Conservation (phyloP, 2,797 vertebrate species). For the Pangasius krempfi region DNA sequence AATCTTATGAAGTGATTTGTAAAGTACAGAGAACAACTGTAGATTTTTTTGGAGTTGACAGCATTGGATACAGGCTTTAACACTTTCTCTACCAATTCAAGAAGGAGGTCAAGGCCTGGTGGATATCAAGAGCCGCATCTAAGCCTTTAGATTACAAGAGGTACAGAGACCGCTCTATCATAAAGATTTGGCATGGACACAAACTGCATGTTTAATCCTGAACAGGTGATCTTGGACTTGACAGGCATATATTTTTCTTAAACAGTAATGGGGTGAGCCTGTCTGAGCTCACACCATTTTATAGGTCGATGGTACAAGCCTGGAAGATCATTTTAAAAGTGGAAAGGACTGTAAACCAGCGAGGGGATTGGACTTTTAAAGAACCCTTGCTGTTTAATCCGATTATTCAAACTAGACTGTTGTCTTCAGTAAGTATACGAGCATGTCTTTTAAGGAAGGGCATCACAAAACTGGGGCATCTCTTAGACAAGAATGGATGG, state of each 20-base stretch:
- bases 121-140: neutral
- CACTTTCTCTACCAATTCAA: neutral
- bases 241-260: no score
- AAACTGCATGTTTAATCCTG: neutral
- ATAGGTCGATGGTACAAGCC: neutral
- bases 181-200: neutral
- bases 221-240: neutral
- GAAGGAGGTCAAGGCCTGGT: neutral
- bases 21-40: neutral
- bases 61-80: neutral
- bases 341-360: neutral
- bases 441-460: neutral
- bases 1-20: neutral
- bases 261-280: neutral
- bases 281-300: neutral
- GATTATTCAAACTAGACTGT: neutral
- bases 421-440: neutral
- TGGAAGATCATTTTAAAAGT: neutral
- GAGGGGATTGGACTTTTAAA: neutral
- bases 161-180: neutral
- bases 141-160: neutral
- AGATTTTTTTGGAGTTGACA: neutral
- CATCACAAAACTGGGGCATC: neutral
- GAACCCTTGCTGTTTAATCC: neutral
- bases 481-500: neutral